These are phyloP conservation scores for Psix sp. DNA, from an alignment of 1,140 invertebrate genomes.

Conservation along the genomic window DNA sequence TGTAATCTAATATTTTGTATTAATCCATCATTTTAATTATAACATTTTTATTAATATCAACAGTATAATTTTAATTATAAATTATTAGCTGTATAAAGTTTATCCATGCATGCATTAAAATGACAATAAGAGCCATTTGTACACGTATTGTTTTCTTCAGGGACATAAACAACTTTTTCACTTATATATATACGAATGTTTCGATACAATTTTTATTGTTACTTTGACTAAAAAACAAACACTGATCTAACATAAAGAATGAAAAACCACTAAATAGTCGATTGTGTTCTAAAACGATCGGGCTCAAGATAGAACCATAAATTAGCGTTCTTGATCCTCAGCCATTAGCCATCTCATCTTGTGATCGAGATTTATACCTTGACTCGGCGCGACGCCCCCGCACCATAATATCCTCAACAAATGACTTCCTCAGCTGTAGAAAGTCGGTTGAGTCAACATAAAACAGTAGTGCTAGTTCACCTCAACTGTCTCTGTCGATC, in stretches of 20 bases:
- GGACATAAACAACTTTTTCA: too few species aligned
- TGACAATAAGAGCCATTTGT: too few species aligned
- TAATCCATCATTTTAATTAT: too few species aligned
- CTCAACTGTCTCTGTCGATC: conserved; percentile 3
- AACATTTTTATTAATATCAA: too few species aligned
- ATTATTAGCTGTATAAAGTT: too few species aligned
- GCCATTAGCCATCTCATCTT: neutral
- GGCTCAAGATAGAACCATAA: neutral
- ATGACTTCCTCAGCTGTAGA: conserved; percentile 12
- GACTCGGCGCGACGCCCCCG: conserved; percentile 3
- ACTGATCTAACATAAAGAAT: neutral
- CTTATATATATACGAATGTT: too few species aligned
- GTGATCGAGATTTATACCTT: conserved; percentile 1
- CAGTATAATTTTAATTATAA: too few species aligned
- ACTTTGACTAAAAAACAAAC: neutral
- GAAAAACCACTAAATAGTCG: too few species aligned
- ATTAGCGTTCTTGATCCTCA: neutral
- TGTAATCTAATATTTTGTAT: too few species aligned
- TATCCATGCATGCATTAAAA: too few species aligned
- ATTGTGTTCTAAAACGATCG: neutral
- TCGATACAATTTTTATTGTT: neutral
- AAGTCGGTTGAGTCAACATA: conserved; percentile 18
- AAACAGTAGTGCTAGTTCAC: too few species aligned
- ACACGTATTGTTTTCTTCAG: too few species aligned
- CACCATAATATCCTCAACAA: conserved; percentile 19